Evolutionary conservation across 2,888 invertebrate genomes (phyloP).

Genomic region (Aphidius colemani): DNA sequence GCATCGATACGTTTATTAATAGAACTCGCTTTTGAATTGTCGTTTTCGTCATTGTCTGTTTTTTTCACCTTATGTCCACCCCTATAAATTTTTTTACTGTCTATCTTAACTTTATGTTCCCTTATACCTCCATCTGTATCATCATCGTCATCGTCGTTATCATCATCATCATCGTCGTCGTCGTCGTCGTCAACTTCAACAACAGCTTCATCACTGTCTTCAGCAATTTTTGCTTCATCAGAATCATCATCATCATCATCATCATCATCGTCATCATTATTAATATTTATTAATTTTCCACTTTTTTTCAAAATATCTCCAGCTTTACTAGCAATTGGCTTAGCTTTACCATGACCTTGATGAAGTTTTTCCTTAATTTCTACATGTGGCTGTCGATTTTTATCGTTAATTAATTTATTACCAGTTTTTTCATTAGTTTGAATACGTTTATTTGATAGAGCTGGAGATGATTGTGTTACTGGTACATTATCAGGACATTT

Average conservation of each 20-base stretch:
- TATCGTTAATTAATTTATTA: slow-evolving; percentile 38
- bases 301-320: slow-evolving; percentile 27
- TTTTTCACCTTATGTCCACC: slow-evolving; percentile 6
- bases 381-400: slow-evolving; percentile 45
- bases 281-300: slow-evolving; percentile 50
- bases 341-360: slow-evolving; percentile 18
- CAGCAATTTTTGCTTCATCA: slow-evolving; percentile 36
- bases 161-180: slow-evolving; percentile 39
- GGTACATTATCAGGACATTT: slow-evolving; percentile 38
- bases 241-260: slow-evolving; percentile 42
- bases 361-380: slow-evolving; percentile 31
- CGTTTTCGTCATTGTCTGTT: slow-evolving; percentile 3
- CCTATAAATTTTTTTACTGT: slow-evolving; percentile 6
- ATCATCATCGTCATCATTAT: slow-evolving; percentile 38
- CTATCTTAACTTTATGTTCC: slow-evolving; percentile 1
- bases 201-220: slow-evolving; percentile 26
- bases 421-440: slow-evolving; percentile 29
- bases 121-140: slow-evolving; percentile 10
- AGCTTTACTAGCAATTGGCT: slow-evolving; percentile 9
- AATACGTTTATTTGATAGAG: slow-evolving; percentile 20
- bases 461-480: too few species aligned
- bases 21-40: slow-evolving; percentile 1
- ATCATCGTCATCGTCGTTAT: slow-evolving; percentile 33
- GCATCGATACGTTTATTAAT: slow-evolving; percentile 2
- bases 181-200: slow-evolving; percentile 45